Evolutionary conservation across 2,113 vertebrate species (phyloP), one percentile per base, ranked within the genome.

Genomic region (Petromus typicus): DNA sequence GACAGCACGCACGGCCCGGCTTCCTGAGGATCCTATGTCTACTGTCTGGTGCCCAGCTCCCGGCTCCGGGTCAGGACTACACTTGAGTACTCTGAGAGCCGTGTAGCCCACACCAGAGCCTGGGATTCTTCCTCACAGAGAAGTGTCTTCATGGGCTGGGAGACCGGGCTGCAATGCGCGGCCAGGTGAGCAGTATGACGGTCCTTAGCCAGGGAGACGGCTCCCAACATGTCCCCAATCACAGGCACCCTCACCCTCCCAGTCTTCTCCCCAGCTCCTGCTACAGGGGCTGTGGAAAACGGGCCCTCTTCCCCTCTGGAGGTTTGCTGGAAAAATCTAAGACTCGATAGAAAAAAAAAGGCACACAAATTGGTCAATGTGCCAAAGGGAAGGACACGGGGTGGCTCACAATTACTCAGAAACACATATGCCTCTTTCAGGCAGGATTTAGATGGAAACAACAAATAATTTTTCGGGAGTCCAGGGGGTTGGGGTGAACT

Each of bases 151-250:
- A 0, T 0, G n/a, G 83, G 73, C 37, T 23, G 27, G 3, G 59
- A 25, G 82, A 40, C 63, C 8, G 10, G 40, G 40, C 37, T 73
- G 69, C 4, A 43, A 40, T 0, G 25, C 22, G n/a, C 10, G 1
- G 22, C 5, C 3, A 37, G 3, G 23, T 6, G n/a, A 34, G 10
- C 2, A 3, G 54, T 3, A 8, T 3, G 11, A 2, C 0, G 25
- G 45, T 2, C 23, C 6, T 56, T 5, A 4, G 40, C 34, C 34
- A 13, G 8, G 40, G 34, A 0, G 5, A 8, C 13, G 34, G 20
- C 40, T 8, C 40, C 23, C 10, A 27, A 3, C 48, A 3, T 0
- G 6, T 23, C 1, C 57, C 1, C 4, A 16, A 45, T 22, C 22
- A 10, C 3, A 1, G 16, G 22, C 71, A 22, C 3, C 64, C 13